phyloP scores from a whole-genome alignment of 2,797 vertebrate species.

The Pteronotus mesoamericanus region DNA sequence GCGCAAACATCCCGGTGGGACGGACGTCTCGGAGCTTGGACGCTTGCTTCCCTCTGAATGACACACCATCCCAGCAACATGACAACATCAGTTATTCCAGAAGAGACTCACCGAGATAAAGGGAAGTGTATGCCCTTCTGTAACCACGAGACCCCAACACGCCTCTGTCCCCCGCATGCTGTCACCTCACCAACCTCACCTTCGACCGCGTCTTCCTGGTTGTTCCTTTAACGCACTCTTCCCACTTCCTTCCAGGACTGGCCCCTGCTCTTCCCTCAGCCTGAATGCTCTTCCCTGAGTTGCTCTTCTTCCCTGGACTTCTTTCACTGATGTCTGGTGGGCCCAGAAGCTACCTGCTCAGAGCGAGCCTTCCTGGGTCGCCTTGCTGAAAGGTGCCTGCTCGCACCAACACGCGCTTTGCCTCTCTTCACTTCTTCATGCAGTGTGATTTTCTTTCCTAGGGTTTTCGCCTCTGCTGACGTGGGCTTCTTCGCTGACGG shows the following conservation, averaged over 20 bases:
- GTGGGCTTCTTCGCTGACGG: accelerated
- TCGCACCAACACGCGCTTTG: accelerated
- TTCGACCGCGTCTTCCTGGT: background rate
- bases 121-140: background rate
- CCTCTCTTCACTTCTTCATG: accelerated
- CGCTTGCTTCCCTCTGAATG: background rate
- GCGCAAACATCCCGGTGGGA: accelerated
- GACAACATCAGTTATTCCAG: background rate
- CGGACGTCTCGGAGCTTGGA: background rate
- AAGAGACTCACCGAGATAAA: background rate
- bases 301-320: background rate
- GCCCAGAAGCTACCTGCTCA: background rate
- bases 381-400: accelerated
- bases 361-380: background rate
- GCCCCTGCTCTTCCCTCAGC: background rate
- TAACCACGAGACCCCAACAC: background rate
- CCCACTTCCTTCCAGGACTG: background rate
- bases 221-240: accelerated
- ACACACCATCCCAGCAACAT: background rate
- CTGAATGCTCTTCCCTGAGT: background rate
- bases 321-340: background rate
- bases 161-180: background rate
- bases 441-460: background rate
- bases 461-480: background rate
- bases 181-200: background rate